A percentile compares a stretch with the other conserved stretches of the same genome.
Evolutionary conservation across 2,888 invertebrate species (phyloP).

Genomic region (Tipula vernalis): DNA sequence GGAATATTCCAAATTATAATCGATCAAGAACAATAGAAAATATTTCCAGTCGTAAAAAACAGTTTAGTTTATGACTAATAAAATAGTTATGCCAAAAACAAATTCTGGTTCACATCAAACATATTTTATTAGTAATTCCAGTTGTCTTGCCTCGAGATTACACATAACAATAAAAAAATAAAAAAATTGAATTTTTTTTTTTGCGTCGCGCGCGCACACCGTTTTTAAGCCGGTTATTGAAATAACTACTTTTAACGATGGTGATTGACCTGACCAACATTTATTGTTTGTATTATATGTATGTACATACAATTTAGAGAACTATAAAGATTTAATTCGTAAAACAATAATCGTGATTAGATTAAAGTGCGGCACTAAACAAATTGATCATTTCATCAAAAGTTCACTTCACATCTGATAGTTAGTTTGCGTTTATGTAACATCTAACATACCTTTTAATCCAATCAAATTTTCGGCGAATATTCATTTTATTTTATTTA

Average conservation of each 20-base stretch:
- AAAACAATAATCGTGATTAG: neutral
- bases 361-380: neutral
- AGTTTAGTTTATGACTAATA: neutral
- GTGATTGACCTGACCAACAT: neutral
- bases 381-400: neutral
- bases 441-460: neutral
- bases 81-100: neutral
- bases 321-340: neutral
- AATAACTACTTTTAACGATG: neutral
- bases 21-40: neutral
- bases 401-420: neutral
- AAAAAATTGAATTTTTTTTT: neutral
- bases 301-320: neutral
- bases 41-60: neutral
- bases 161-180: neutral
- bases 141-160: neutral
- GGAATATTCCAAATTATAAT: neutral
- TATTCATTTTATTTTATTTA: neutral
- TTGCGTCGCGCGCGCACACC: neutral
- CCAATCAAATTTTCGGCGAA: neutral
- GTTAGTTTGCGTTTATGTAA: too few relatives aligned
- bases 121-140: neutral
- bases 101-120: neutral
- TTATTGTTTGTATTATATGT: neutral
- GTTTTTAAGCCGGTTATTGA: neutral